Percentiles rank a stretch among this genome's conserved stretches.
These are phyloP conservation scores for Exephanes ischioxanthus DNA, from an alignment of 2,888 invertebrate genomes.

Conservation along the genomic window DNA sequence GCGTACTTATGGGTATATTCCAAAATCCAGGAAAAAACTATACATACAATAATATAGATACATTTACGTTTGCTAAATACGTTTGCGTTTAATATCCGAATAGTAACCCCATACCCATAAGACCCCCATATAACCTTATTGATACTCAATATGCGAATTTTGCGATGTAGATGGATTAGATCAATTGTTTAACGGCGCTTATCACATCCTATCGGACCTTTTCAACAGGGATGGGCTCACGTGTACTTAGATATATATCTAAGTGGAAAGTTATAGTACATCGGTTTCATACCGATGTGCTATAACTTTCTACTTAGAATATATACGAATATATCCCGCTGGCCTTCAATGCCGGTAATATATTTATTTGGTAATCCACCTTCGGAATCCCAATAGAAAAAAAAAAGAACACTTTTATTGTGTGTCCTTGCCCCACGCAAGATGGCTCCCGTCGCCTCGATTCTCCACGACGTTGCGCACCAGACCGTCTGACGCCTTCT, in stretches of 20 bases:
- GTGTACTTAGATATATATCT: background rate
- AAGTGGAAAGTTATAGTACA: conserved; percentile 21
- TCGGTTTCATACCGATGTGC: background rate
- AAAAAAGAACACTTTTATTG: too few relatives aligned
- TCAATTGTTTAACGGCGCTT: too few relatives aligned
- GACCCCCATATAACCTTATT: background rate
- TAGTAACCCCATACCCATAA: background rate
- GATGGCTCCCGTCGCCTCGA: conserved; percentile 86
- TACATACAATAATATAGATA: too few relatives aligned
- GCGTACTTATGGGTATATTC: background rate
- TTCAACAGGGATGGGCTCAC: too few relatives aligned
- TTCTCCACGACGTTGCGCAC: conserved; percentile 86
- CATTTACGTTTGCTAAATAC: conserved; percentile 1
- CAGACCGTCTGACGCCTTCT: conserved; percentile 87
- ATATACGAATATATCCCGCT: too few relatives aligned
- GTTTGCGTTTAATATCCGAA: background rate
- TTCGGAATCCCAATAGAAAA: too few relatives aligned
- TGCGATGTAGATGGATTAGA: too few relatives aligned
- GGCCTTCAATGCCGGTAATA: too few relatives aligned
- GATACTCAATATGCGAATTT: background rate
- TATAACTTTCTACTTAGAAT: too few relatives aligned
- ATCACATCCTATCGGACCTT: too few relatives aligned
- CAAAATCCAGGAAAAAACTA: background rate
- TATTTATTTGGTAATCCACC: background rate
- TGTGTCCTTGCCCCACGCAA: conserved; percentile 11